Base-by-base conservation (phyloP, 1,140 invertebrate species). In the Drosophila parabipectinata region DNA sequence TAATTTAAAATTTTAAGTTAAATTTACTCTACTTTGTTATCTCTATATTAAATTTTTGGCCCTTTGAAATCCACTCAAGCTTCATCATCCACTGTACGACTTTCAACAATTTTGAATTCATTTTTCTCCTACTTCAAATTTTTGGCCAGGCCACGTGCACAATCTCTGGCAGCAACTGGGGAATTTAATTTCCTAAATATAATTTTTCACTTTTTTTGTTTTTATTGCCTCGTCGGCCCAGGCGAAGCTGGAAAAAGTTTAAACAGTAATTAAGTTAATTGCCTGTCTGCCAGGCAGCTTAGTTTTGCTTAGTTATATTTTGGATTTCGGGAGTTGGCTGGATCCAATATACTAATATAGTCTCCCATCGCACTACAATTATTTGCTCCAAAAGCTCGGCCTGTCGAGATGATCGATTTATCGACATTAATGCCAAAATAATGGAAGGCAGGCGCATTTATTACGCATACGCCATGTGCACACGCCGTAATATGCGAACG, bases 391-490 rank as follows among this genome's bases (percentile, higher is more conserved):
- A 53, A 45, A 69, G 26, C 14, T 14, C 12, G 9, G 30, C 44
- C 44, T 9, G 6, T 24, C 28, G 26, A 30, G 50, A 58, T 87
- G 83, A 87, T 88, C 79, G 76, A 88, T 83, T 76, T 44, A 41
- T 57, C 10, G 61, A 50, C 79, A 76, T 72, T 88, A 88, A 88
- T 83, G 79, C 57, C 72, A 69, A 72, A 87, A 87, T 87, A 81
- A 85, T 87, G 62, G 53, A 64, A 62, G 62, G 62, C 34, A 72
- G 61, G 55, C 64, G 60, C 71, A 78, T 81, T 75, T 82, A 87
- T 87, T 83, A 77, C 83, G 79, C 72, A 88, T 88, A 88, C 82
- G 83, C 75, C 60, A 75, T 78, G 82, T 88, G 75, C 75, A 69
- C 82, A 56, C 53, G 41, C 48, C 56, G 34, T 54, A 79, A 72